phyloP scores from a whole-genome alignment of 1,140 invertebrate genomes.

The Himalopsyche phryganea region DNA sequence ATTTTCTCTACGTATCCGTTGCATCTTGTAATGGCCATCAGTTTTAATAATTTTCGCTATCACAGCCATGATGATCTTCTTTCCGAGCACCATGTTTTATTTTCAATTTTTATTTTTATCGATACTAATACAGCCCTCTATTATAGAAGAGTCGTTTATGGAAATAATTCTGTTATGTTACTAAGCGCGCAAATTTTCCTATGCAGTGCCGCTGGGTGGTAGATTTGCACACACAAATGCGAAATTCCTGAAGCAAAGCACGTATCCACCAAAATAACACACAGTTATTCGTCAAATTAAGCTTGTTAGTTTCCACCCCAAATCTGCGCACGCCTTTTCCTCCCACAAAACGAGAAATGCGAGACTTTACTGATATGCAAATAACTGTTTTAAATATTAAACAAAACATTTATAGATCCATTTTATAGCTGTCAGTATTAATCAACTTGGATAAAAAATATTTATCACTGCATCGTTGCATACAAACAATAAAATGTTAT shows the following conservation, averaged over 20 bases:
- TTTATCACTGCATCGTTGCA: too few species aligned
- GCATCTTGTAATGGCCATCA: too few species aligned
- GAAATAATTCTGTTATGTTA: not conserved
- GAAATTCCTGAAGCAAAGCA: constrained; percentile 24
- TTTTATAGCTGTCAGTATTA: too few species aligned
- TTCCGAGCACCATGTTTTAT: too few species aligned
- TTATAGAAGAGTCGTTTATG: not conserved
- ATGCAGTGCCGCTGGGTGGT: not conserved
- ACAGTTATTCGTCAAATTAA: constrained; percentile 31
- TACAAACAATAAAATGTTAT: too few species aligned
- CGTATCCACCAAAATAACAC: constrained; percentile 25
- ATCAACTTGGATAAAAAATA: too few species aligned
- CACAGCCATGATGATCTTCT: too few species aligned
- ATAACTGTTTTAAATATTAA: constrained; percentile 20
- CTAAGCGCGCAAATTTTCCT: not conserved
- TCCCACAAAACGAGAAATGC: constrained; percentile 3
- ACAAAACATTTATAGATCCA: constrained; percentile 15
- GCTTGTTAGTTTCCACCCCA: constrained; percentile 19
- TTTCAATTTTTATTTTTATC: too few species aligned
- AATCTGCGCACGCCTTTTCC: not conserved
- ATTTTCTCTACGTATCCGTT: too few species aligned
- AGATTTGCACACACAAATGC: constrained; percentile 2
- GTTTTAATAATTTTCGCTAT: too few species aligned
- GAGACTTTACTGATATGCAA: constrained; percentile 18
- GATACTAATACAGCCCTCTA: not conserved